Conservation (phyloP, 2,888 invertebrate species). For the Brachyopa scutellaris region DNA sequence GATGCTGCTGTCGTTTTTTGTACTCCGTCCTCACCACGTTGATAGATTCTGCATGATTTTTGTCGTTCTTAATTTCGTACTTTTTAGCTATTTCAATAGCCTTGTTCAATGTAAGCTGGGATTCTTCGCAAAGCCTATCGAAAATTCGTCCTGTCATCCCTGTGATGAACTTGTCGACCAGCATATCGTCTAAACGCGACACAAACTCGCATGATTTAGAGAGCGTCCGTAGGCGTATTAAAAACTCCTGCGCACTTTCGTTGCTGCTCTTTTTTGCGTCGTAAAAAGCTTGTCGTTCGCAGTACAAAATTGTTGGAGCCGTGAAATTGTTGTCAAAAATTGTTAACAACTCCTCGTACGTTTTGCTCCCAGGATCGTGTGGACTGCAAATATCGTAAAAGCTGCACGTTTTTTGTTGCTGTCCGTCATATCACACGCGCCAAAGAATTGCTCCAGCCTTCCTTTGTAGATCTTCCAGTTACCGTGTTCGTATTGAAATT, state of each 20-base stretch:
- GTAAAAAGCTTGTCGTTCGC: neutral
- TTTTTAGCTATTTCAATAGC: no score
- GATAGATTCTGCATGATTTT: neutral
- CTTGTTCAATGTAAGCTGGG: neutral
- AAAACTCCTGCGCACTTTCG: neutral
- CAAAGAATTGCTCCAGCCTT: conserved; percentile 6
- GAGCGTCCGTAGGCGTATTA: neutral
- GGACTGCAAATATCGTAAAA: neutral
- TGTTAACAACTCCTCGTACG: neutral
- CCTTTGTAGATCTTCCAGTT: conserved; percentile 11
- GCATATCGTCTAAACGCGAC: neutral
- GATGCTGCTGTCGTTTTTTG: no score
- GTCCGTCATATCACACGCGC: neutral
- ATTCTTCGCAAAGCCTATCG: conserved; percentile 4
- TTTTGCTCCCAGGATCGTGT: neutral
- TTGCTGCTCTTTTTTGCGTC: neutral
- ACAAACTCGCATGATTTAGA: neutral
- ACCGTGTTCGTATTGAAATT: neutral
- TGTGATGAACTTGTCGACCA: neutral
- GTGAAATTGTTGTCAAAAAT: conserved; percentile 10
- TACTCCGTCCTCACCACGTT: no score
- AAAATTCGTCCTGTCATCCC: conserved; percentile 9
- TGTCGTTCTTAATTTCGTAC: neutral
- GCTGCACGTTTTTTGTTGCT: neutral
- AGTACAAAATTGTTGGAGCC: neutral